Base-by-base conservation (phyloP, 64 coral and sea anemone species). In the Montipora efflorescens region DNA sequence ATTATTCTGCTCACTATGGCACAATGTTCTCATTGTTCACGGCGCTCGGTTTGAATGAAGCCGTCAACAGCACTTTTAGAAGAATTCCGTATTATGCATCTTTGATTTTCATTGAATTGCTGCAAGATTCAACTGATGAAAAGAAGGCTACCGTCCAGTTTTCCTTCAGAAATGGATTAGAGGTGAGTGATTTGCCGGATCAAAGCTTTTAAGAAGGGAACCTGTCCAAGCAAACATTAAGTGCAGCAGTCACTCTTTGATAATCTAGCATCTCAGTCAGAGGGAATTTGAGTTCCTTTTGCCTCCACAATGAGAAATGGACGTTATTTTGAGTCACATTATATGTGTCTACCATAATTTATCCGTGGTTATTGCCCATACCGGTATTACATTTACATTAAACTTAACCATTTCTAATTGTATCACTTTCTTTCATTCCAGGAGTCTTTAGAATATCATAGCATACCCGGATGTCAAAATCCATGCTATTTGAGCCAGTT, bases 1-100 rank as follows among this genome's bases (percentile, higher is more conserved):
- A 96, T 88, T 96, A 93, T 45, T 96, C 95, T 2, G 91, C 95
- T 5, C 95, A 96, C 59, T 96, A 96, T 76, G 91, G 91, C 12
- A 96, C 95, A 19, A 80, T 96, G 55, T 75, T 87, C 13, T 96
- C 95, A 68, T 47, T 96, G 59, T 96, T 96, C 75, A 67, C 95
- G 2, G 61, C 91, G n/a, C 80, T 96, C 79, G 95, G 91, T 48
- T 78, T 96, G 61, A 93, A 84, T 71, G 45, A 96, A 74, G 48
- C 45, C 11, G 2, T 43, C 7, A 49, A 95, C n/a, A 72, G 74
- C 44, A 67, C 78, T 48, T 76, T 96, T 12, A 86, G 84, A 67
- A 79, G 46, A 46, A 96, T 96, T 59, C 95, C 95, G 47, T 93
- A 89, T 52, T 96, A 93, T 74, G 95, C 95, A 15, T 96, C 95